A percentile compares a stretch with the other conserved stretches of the same genome.
Conservation (phyloP, 2,113 vertebrate species). For the Hippocampus barbouri region DNA sequence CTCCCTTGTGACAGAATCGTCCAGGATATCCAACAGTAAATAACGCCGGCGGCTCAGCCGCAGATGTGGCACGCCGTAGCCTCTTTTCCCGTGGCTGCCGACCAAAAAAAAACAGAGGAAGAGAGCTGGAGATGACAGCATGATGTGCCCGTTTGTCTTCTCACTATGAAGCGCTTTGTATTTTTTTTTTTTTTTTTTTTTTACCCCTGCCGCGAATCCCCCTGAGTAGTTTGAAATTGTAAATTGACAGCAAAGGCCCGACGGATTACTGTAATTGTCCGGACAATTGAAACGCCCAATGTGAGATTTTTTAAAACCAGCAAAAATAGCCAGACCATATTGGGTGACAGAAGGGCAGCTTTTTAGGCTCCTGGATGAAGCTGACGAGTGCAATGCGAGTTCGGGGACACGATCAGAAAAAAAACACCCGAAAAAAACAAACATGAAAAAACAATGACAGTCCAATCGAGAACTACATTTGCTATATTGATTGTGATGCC, state of each 20-base stretch:
- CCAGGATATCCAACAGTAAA: constrained; percentile 61
- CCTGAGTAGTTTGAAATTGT: background rate
- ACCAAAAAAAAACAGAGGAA: constrained; percentile 40
- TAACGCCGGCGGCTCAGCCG: constrained; percentile 48
- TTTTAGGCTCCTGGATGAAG: constrained; percentile 28
- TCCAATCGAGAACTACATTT: too few relatives aligned
- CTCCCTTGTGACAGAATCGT: constrained; percentile 40
- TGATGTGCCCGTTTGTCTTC: constrained; percentile 67
- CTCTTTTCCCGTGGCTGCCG: constrained; percentile 61
- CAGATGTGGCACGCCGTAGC: constrained; percentile 57
- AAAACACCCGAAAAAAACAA: too few relatives aligned
- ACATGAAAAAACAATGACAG: too few relatives aligned
- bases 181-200: too few relatives aligned
- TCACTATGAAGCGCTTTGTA: constrained; percentile 44
- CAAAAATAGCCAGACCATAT: constrained; percentile 52
- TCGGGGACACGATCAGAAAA: too few relatives aligned
- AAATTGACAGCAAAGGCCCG: background rate
- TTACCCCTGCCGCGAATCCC: background rate
- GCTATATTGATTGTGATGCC: too few relatives aligned
- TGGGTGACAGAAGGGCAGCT: constrained; percentile 67
- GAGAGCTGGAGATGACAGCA: constrained; percentile 51
- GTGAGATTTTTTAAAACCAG: too few relatives aligned
- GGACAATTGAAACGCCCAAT: too few relatives aligned
- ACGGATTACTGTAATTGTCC: too few relatives aligned
- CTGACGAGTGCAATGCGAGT: too few relatives aligned